A percentile compares a stretch with the other conserved stretches of the same genome.
Conservation (phyloP, 1,140 invertebrate genomes). For the Microvelia longipes region DNA sequence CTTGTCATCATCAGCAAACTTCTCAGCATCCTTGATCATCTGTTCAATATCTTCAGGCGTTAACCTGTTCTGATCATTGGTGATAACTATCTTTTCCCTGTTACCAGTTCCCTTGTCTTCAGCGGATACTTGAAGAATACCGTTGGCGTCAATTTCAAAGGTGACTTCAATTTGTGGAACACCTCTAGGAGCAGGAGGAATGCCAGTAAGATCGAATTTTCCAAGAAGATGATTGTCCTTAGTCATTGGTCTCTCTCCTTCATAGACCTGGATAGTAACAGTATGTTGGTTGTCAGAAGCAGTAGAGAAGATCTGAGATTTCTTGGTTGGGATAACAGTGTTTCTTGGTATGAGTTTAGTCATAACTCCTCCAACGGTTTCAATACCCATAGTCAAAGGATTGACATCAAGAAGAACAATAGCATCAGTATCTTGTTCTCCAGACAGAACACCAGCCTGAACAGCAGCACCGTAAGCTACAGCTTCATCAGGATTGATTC, state of each 20-base stretch:
- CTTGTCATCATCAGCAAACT: constrained; percentile 97
- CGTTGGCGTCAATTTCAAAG: constrained; percentile 98
- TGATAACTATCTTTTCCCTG: constrained; percentile 96
- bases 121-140: constrained; percentile 86
- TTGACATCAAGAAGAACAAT: constrained; percentile 96
- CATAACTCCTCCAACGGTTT: constrained; percentile 99
- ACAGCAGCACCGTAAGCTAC: constrained; percentile 95
- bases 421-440: constrained; percentile 87
- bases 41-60: constrained; percentile 95
- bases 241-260: constrained; percentile 97
- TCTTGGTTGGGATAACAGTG: constrained; percentile 99
- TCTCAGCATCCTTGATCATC: constrained; percentile 97
- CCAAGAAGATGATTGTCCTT: constrained; percentile 96
- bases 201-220: constrained; percentile 96
- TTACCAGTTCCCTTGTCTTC: constrained; percentile 98
- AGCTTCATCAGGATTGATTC: constrained; percentile 97
- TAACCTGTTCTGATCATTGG: constrained; percentile 92
- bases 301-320: constrained; percentile 98
- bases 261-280: constrained; percentile 90
- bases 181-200: constrained; percentile 91
- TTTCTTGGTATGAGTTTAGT: constrained; percentile 96
- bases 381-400: constrained; percentile 95
- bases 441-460: constrained; percentile 81
- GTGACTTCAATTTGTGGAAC: constrained; percentile 99
- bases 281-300: constrained; percentile 98